Conservation (phyloP, 2,888 invertebrate species). For the Gisinianus flammeolus region DNA sequence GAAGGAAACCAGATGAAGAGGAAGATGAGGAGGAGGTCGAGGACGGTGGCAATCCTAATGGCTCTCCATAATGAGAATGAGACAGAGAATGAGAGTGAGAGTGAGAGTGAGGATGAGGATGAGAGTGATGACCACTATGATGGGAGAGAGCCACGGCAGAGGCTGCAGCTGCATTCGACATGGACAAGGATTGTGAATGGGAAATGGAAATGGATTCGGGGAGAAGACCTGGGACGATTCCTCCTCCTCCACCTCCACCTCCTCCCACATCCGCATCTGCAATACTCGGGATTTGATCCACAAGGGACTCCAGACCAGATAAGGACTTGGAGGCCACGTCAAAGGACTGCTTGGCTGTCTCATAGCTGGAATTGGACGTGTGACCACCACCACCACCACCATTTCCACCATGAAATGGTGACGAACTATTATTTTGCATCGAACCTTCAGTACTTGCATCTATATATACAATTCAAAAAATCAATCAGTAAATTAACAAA, state of each 20-base stretch:
- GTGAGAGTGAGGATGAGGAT: neutral
- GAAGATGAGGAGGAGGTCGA: neutral
- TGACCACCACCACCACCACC: neutral
- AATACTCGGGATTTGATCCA: conserved; percentile 89
- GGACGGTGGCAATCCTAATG: neutral
- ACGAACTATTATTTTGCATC: conserved; percentile 10
- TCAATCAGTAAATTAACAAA: neutral
- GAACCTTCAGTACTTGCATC: conserved; percentile 27
- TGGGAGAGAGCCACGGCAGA: conserved; percentile 10
- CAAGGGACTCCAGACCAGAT: conserved; percentile 84
- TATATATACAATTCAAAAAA: neutral
- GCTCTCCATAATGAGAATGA: conserved; percentile 50
- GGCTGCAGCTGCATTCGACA: conserved; percentile 29
- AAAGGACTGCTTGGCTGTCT: conserved; percentile 40
- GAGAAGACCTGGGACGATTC: conserved; percentile 44
- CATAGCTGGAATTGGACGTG: conserved; percentile 4
- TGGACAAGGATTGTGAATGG: conserved; percentile 40
- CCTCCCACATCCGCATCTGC: conserved; percentile 69
- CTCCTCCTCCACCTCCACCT: conserved; percentile 5
- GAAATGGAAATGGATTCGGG: conserved; percentile 48
- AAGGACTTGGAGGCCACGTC: conserved; percentile 61
- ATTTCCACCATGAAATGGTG: conserved; percentile 16
- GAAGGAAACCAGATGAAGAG: conserved; percentile 53
- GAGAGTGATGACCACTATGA: conserved; percentile 9
- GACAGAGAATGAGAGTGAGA: neutral